Conservation (phyloP, 2,888 invertebrate species). For the Macaria liturata region DNA sequence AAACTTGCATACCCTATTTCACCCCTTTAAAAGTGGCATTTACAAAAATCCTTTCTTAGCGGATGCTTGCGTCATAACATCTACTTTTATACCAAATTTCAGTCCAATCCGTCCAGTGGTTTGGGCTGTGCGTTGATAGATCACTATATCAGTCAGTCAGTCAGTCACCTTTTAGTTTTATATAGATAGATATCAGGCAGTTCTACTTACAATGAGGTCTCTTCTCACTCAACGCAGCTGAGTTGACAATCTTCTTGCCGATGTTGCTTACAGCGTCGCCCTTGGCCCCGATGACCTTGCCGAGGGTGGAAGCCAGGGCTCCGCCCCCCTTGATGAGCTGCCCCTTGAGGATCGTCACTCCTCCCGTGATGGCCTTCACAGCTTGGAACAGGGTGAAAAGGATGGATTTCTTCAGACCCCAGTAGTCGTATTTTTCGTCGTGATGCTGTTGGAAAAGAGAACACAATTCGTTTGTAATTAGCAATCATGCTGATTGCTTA, state of each 20-base stretch:
- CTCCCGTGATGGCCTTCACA: slow-evolving; percentile 93
- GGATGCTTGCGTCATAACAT: too few relatives aligned
- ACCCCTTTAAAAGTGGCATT: too few relatives aligned
- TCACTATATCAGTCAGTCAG: too few relatives aligned
- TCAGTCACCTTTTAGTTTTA: too few relatives aligned
- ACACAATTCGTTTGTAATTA: too few relatives aligned
- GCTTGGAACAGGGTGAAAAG: slow-evolving; percentile 93
- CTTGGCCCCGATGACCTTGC: slow-evolving; percentile 86
- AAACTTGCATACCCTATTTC: too few relatives aligned
- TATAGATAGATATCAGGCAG: too few relatives aligned
- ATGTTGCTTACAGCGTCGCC: slow-evolving; percentile 91
- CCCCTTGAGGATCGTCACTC: slow-evolving; percentile 93
- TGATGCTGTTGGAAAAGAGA: slow-evolving; percentile 39
- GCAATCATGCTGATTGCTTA: too few relatives aligned
- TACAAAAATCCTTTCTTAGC: too few relatives aligned
- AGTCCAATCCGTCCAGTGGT: too few relatives aligned
- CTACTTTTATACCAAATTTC: too few relatives aligned
- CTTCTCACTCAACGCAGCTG: slow-evolving; percentile 86
- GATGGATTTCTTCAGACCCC: slow-evolving; percentile 92
- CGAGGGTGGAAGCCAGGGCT: slow-evolving; percentile 70
- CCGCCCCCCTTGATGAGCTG: slow-evolving; percentile 94
- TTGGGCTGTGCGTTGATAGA: too few relatives aligned
- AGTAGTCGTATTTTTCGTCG: slow-evolving; percentile 84
- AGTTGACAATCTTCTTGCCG: slow-evolving; percentile 90
- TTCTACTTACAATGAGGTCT: slow-evolving; percentile 60